Conservation (phyloP, 2,797 vertebrate species). For the Phalanger gymnotis region DNA sequence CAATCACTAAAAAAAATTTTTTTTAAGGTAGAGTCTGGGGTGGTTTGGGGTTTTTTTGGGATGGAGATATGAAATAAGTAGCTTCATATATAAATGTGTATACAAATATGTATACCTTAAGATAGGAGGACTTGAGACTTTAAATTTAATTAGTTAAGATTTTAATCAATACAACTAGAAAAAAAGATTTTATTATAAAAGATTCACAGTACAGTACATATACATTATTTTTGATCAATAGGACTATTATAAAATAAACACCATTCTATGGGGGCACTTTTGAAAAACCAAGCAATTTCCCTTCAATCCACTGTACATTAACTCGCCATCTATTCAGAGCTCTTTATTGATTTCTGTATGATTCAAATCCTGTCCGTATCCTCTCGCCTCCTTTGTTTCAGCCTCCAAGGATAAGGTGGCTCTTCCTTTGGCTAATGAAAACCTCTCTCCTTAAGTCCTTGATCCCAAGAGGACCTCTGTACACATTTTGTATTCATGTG, state of each 20-base stretch:
- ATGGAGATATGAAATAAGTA: not conserved
- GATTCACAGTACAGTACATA: conserved; percentile 33
- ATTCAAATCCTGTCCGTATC: not conserved
- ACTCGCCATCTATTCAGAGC: conserved; percentile 63
- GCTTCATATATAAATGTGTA: not conserved
- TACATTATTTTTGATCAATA: conserved; percentile 43
- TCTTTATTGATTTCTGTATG: conserved; percentile 46
- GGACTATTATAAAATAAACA: conserved; percentile 42
- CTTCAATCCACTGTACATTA: conserved; percentile 62
- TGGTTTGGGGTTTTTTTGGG: not conserved
- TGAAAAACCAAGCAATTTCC: conserved; percentile 56
- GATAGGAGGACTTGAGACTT: not conserved
- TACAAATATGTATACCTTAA: not conserved
- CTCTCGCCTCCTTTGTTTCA: not conserved
- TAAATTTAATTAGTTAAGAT: not conserved
- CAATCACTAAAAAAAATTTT: not conserved
- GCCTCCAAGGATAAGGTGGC: not conserved
- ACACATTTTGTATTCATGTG: not conserved
- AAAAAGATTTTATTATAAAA: conserved; percentile 20
- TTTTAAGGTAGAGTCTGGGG: not conserved
- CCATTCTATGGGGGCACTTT: conserved; percentile 53
- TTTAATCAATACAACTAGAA: conserved; percentile 15
- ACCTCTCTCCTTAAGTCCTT: not conserved
- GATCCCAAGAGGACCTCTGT: not conserved
- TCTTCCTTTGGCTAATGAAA: not conserved